Base-by-base conservation (phyloP, 1,140 invertebrate species). In the Diachasmimorpha longicaudata region DNA sequence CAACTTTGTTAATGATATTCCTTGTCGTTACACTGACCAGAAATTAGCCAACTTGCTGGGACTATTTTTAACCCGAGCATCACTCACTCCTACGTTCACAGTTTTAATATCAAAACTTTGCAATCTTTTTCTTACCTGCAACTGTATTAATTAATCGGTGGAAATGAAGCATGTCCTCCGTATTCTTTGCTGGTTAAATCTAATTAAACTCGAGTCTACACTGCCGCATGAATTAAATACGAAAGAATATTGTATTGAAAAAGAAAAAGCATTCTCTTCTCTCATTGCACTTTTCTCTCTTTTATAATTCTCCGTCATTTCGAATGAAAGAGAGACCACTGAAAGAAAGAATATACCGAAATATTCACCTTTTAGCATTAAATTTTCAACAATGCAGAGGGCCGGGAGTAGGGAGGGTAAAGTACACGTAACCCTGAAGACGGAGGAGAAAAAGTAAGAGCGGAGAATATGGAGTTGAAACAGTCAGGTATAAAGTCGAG, bases 1-100 rank as follows among this genome's bases (percentile, higher is more conserved):
- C 5, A 79, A 79, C 55, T 79, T 77, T 77, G 72, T 72, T 79
- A 77, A 79, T 79, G 68, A 67, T 75, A 79, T 79, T 79, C 77
- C 72, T 77, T 77, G 75, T 73, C 66, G 68, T 63, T n/a, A 21
- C 46, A 31, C 55, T 70, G 58, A 13, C 23, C 19, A 37, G 31
- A 58, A 76, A 76, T 76, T 72, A 72, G 39, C 70, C 37, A 67
- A 71, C 69, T 76, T 72, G 10, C 55, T 31, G 36, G 4, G 58
- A n/a, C n/a, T 9, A 76, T 31, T 71, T 76, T 76, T 72, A 31
- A 46, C 2, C 31, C 58, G 66, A 74, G 25, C 21, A 36, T 10
- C 23, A 9, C 48, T 16, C 48, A 52, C 19, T 52, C 16, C 48
- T 19, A 10, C 44, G 1, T 10, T 23, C 23, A 44, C 16, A 23